Base-by-base conservation (phyloP, 2,888 invertebrate genomes). In the Maniola hyperantus region DNA sequence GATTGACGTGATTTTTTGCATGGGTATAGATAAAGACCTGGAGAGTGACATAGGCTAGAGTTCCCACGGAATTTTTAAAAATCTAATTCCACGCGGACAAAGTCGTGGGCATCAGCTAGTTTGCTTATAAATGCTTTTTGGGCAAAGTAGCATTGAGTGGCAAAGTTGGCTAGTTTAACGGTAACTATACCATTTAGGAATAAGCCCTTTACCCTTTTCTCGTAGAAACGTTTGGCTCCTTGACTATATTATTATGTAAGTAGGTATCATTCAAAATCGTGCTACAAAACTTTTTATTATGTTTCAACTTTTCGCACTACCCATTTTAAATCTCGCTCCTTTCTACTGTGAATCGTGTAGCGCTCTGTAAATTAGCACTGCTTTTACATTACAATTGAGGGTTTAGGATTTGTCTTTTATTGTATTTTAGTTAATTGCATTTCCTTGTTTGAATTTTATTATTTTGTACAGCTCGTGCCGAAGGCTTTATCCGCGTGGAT, bases 241-340 rank as follows among this genome's bases (percentile, higher is more conserved):
- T 67, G 54, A 66, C 60, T 71, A 46, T 46, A n/a, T n/a, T n/a
- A n/a, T n/a, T n/a, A 8, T 42, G 46, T 71, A 44, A 5, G 1
- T 5, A 50, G 59, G 59, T 63, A 69, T 60, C 66, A 48, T 65
- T 68, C 61, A 61, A 57, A 69, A 60, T 64, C 44, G 55, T 50
- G 58, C 42, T 60, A 39, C 26, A 33, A 68, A 70, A 68, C 59
- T 60, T 70, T 70, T 65, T 63, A 65, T 68, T 64, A 36, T 33
- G 33, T 61, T 64, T 61, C 55, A 65, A 39, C 48, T 60, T 68
- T 59, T 57, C 60, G 20, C 42, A 34, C 39, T 7, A 61, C 48
- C 48, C 48, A 64, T 57, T 67, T 64, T 50, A 51, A 60, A 55
- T 57, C 13, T 48, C 53, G 26, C 11, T 11, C 36, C 57, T 44